phyloP scores from a whole-genome alignment of 1,140 invertebrate genomes.

The Bombus affinis region DNA sequence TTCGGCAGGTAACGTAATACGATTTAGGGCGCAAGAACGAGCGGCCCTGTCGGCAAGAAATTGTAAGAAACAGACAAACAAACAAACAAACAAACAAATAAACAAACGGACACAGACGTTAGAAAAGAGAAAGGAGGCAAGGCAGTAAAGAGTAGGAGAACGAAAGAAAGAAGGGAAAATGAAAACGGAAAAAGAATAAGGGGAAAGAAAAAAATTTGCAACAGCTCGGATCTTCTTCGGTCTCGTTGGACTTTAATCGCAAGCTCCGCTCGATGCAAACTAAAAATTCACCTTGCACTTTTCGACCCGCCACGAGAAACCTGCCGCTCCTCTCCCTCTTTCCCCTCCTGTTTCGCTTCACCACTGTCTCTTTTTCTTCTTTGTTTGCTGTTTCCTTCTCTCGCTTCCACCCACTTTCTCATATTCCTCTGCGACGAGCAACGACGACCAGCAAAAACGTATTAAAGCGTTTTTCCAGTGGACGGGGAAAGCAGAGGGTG shows the following conservation, averaged over 20 bases:
- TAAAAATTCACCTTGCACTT: constrained; percentile 60
- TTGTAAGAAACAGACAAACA: not conserved
- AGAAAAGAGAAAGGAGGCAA: not conserved
- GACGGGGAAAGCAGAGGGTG: constrained; percentile 44
- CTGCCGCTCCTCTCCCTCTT: constrained; percentile 40
- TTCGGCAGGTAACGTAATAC: not conserved
- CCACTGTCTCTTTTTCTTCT: not conserved
- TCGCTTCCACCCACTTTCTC: not conserved
- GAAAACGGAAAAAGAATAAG: not conserved
- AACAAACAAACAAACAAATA: not conserved
- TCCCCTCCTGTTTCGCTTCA: not conserved
- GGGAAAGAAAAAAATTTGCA: not conserved
- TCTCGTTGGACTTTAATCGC: constrained; percentile 59
- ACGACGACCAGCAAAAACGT: constrained; percentile 62
- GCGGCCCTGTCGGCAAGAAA: not conserved
- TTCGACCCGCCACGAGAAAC: constrained; percentile 38
- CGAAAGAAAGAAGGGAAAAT: not conserved
- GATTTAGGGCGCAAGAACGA: not conserved
- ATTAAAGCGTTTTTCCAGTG: constrained; percentile 69
- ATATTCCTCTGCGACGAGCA: constrained; percentile 20
- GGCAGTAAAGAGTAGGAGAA: not conserved
- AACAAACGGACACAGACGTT: not conserved
- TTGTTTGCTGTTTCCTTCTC: constrained; percentile 5
- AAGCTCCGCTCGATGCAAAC: constrained; percentile 33
- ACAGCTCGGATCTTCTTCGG: constrained; percentile 29